These are phyloP conservation scores for Nomada fabriciana DNA, from an alignment of 2,888 invertebrate species.

Conservation along the genomic window DNA sequence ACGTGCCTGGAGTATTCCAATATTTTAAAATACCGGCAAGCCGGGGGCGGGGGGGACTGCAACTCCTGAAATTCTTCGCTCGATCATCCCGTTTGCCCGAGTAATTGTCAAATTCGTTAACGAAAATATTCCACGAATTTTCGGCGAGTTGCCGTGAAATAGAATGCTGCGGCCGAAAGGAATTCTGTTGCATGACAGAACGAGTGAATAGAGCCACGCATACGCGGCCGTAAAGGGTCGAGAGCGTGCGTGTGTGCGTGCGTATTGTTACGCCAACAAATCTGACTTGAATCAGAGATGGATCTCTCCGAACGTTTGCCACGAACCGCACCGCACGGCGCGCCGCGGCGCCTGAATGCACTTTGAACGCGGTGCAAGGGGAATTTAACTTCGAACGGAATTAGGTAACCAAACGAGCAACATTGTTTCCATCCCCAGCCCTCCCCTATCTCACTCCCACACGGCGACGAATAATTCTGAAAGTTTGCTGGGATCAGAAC, in stretches of 20 bases:
- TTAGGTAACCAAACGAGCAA: constrained; percentile 73
- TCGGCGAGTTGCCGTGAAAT: not conserved
- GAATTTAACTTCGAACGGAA: constrained; percentile 70
- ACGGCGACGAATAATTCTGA: constrained; percentile 44
- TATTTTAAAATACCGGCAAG: too few relatives aligned
- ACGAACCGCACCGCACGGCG: constrained; percentile 48
- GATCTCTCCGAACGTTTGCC: constrained; percentile 66
- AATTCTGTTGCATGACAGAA: constrained; percentile 49
- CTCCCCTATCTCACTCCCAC: not conserved
- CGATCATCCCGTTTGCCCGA: not conserved
- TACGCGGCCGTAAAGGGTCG: not conserved
- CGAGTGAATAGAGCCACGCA: constrained; percentile 12
- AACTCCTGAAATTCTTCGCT: constrained; percentile 5
- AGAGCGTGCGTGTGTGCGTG: constrained; percentile 14
- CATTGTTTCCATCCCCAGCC: constrained; percentile 22
- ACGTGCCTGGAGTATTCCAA: too few relatives aligned
- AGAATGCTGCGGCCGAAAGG: constrained; percentile 42
- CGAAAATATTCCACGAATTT: constrained; percentile 29
- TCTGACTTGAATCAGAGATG: constrained; percentile 72
- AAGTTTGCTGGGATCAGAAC: constrained; percentile 53
- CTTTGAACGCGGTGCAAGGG: constrained; percentile 67
- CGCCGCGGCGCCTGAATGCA: constrained; percentile 60
- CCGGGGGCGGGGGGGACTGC: too few relatives aligned
- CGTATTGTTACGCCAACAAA: constrained; percentile 68
- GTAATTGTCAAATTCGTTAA: constrained; percentile 20